Evolutionary conservation across 2,888 invertebrate species (phyloP), one percentile per base, ranked within the genome.

Genomic region (Entomobrya proxima): DNA sequence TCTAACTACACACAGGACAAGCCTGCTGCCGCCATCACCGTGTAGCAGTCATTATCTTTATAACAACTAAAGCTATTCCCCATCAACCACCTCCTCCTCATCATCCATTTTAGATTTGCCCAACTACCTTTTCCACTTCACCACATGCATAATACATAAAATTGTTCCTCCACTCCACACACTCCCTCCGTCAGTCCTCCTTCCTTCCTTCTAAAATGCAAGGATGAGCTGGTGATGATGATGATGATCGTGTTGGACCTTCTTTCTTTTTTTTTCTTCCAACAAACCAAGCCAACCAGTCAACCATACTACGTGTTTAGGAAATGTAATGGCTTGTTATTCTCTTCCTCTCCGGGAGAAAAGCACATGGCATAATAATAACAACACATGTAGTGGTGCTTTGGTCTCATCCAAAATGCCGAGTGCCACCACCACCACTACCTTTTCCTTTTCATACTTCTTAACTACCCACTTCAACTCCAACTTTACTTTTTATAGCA

Each of bases 271-370:
- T 21, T 24, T 77, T 78, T 64, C 35, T n/a, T 47, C 27, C 37
- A n/a, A 44, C 72, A 7, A 6, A 21, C 72, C 72, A 72, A 72
- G 30, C 74, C 52, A 78, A n/a, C 67, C 37, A n/a, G n/a, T 40
- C 44, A 72, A 18, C 24, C 69, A 11, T 2, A 27, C 85, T 79
- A 85, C 85, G 85, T 85, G 85, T 85, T 61, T 80, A 85, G 85
- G 75, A 85, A 85, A 80, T 85, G 85, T 85, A 85, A 85, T 85
- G 75, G 85, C 85, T 85, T 80, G 75, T 85, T 85, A 30, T 47
- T 47, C 72, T 37, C 44, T 72, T 85, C 64, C 79, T 80, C 40
- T 6, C 52, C n/a, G 7, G 52, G 5, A 11, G n/a, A 21, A 18
- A 7, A 52, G n/a, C 21, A 67, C 27, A 40, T 37, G 44, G 44